Percentiles rank a stretch among this genome's conserved stretches.
phyloP scores from a whole-genome alignment of 2,797 vertebrate species.

The Alcedo atthis region DNA sequence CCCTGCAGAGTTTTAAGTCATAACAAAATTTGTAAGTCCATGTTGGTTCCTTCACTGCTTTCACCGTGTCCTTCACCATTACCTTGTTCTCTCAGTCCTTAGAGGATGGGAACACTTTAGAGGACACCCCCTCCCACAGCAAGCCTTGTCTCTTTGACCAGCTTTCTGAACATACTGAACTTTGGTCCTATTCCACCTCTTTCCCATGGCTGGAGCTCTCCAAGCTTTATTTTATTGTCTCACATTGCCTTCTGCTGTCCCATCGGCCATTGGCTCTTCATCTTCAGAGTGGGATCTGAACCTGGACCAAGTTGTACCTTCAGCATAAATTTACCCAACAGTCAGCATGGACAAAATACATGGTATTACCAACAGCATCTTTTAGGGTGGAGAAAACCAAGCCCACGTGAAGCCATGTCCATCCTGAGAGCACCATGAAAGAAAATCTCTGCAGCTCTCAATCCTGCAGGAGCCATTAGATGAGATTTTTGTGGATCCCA shows the following conservation, averaged over 20 bases:
- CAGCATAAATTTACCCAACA: neutral
- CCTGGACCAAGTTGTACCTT: neutral
- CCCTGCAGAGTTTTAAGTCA: neutral
- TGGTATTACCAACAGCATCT: neutral
- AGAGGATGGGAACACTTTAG: neutral
- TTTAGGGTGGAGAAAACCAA: neutral
- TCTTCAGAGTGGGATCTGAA: neutral
- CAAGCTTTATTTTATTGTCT: neutral
- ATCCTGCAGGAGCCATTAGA: accelerated
- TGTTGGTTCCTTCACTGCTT: neutral
- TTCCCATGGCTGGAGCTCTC: neutral
- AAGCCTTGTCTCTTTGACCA: neutral
- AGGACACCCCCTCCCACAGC: neutral
- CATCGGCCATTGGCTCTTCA: accelerated
- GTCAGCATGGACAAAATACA: neutral
- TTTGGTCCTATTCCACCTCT: neutral
- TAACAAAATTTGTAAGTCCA: neutral
- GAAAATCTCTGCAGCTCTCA: neutral
- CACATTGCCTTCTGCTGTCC: neutral
- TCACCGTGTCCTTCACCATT: neutral
- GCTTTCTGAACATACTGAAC: neutral
- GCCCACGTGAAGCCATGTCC: neutral
- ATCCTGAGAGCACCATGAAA: neutral
- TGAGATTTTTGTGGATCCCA: neutral
- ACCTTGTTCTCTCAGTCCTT: neutral